phyloP scores from a whole-genome alignment of 2,888 invertebrate species.

The Furcula furcula region DNA sequence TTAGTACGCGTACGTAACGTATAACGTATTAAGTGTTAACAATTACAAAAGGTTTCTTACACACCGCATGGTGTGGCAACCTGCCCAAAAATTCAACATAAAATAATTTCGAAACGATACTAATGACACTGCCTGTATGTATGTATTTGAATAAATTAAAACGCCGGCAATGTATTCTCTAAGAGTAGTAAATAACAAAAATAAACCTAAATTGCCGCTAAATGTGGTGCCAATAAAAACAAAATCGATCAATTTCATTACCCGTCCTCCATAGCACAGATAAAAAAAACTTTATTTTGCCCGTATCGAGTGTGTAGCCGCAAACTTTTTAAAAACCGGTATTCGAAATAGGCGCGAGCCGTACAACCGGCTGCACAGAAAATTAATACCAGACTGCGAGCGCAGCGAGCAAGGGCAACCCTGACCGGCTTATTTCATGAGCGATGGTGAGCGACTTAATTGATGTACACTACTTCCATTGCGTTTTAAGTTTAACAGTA shows the following conservation, averaged over 20 bases:
- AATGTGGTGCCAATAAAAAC: too few relatives aligned
- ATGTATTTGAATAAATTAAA: too few relatives aligned
- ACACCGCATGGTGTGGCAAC: too few relatives aligned
- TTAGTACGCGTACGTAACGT: not conserved
- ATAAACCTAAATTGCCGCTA: too few relatives aligned
- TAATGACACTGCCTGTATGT: too few relatives aligned
- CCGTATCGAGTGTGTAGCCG: constrained; percentile 33
- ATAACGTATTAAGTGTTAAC: too few relatives aligned
- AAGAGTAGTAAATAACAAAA: too few relatives aligned
- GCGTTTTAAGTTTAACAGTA: constrained; percentile 15
- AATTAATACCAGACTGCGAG: constrained; percentile 61
- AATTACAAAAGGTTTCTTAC: too few relatives aligned
- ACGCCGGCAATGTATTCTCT: too few relatives aligned
- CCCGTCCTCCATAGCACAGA: constrained; percentile 58
- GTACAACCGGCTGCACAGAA: constrained; percentile 59
- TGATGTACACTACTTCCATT: constrained; percentile 19
- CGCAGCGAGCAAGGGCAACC: constrained; percentile 31
- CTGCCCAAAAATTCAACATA: too few relatives aligned
- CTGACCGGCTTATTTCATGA: constrained; percentile 30
- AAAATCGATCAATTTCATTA: too few relatives aligned
- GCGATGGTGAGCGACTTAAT: constrained; percentile 7
- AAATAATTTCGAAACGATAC: too few relatives aligned
- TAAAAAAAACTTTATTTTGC: constrained; percentile 25
- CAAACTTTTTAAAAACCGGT: constrained; percentile 50
- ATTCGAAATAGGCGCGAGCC: constrained; percentile 32